These are phyloP conservation scores for Lepidotrigona ventralis DNA, from an alignment of 1,140 invertebrate species.

Conservation along the genomic window DNA sequence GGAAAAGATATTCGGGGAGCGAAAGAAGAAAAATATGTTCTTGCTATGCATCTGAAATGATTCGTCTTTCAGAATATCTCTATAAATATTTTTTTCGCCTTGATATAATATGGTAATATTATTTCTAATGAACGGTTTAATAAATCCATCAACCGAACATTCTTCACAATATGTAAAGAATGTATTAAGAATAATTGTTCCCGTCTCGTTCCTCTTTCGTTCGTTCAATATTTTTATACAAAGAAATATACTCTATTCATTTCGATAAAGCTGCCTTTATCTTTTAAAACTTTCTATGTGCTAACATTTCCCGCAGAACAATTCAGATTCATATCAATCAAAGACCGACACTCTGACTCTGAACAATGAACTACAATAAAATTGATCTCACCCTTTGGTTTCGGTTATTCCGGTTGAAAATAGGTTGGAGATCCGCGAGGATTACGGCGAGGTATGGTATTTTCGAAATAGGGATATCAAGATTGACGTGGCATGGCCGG, in stretches of 20 bases:
- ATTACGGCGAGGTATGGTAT: neutral
- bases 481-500: neutral
- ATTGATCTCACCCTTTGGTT: neutral
- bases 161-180: neutral
- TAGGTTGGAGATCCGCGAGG: neutral
- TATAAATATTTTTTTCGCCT: neutral
- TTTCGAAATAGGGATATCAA: neutral
- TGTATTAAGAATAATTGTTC: neutral
- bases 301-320: no score
- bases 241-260: neutral
- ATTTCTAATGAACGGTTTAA: neutral
- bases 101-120: neutral
- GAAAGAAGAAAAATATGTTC: neutral
- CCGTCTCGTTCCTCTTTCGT: neutral
- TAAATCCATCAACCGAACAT: neutral
- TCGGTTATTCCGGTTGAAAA: neutral
- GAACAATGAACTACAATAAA: neutral
- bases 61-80: neutral
- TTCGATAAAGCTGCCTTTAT: no score
- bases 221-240: neutral
- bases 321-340: no score
- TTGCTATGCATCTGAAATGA: neutral
- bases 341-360: neutral
- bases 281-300: no score
- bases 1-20: neutral